Base-by-base conservation (phyloP, 1,140 invertebrate species). In the Asbolus verrucosus region DNA sequence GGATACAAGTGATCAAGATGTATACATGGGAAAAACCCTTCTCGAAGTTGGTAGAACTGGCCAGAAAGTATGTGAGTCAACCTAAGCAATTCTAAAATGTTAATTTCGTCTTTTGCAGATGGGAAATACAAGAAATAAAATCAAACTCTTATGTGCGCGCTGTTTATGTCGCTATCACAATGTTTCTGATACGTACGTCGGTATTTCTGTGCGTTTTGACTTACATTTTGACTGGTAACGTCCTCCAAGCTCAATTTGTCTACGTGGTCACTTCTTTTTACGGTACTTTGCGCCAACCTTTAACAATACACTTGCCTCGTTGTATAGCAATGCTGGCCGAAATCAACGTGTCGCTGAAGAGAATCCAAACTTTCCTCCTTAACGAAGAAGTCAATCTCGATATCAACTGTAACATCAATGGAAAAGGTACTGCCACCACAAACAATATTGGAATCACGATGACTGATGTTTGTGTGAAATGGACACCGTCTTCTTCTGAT, bases 1-100 rank as follows among this genome's bases (percentile, higher is more conserved):
- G 92, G 0, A 94, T 96, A 75, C 89, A 94, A 80, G 90, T 94
- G 1, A 95, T 96, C 14, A 97, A 96, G 84, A 94, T 95, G 92
- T 94, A 94, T 73, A 89, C 91, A 1, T 94, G 92, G 92, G 92
- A 94, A 78, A 87, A 88, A 73, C 88, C 91, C 0, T 94, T 94
- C 76, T 84, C 87, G 30, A 84, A 84, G 61, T 84, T 93, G 46
- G 84, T 91, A 1, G 82, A 85, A 33, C 76, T 82, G 21, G 84
- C 85, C n/a, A 81, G 90, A 73, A 83, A 76, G 85, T 86, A 81
- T 79, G 74, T 73, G 11, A 67, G n/a, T n/a, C n/a, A 27, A 24
- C 21, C 13, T 19, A 1, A 1, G 11, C 15, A 5, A 41, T 16
- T 6, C 38, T 5, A 11, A 41, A 3, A 41, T 5, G 11, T n/a